Base-by-base conservation (phyloP, 2,888 invertebrate genomes). In the Rhaphigaster nebulosa region DNA sequence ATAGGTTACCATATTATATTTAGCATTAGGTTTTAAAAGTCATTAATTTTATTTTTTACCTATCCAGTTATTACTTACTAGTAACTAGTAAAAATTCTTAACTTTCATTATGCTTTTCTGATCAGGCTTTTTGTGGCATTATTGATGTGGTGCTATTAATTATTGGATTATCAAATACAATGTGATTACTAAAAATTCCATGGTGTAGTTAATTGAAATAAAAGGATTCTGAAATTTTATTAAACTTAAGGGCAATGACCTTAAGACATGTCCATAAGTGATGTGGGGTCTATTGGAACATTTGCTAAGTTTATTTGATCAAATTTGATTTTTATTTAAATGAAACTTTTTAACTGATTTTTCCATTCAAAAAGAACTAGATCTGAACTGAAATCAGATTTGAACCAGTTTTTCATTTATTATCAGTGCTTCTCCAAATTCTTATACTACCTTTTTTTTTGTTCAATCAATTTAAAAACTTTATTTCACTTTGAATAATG, bases 241-340 rank as follows among this genome's bases (percentile, higher is more conserved):
- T 34, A 65, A 88, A 60, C 41, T 41, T 65, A 88, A 29, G 88
- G 88, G 88, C 88, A 88, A 88, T 88, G 88, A 88, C 88, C 88
- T 88, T 88, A 88, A 41, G 41, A 56, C 65, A 45, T 56, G 38
- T 60, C 23, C 20, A 41, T 20, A 34, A n/a, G 34, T 87, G 87
- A 54, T 56, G 8, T 56, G 29, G 52, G 54, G 34, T 54, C n/a
- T 87, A 45, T 84, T 84, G 38, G 15, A 6, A 50, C 84, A 84
- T 87, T 50, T 87, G 87, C 15, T 45, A 29, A 52, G 41, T 84
- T 84, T 20, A 50, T 50, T 87, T 50, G 23, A 54, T 87, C 56
- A 38, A 54, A 18, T 38, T 23, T 56, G 12, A 34, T 20, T 52
- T 52, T 29, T 3, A 38, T 23, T 50, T 52, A 20, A 23, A 6